Conservation (phyloP, 2,888 invertebrate genomes). For the Molorchus minor region DNA sequence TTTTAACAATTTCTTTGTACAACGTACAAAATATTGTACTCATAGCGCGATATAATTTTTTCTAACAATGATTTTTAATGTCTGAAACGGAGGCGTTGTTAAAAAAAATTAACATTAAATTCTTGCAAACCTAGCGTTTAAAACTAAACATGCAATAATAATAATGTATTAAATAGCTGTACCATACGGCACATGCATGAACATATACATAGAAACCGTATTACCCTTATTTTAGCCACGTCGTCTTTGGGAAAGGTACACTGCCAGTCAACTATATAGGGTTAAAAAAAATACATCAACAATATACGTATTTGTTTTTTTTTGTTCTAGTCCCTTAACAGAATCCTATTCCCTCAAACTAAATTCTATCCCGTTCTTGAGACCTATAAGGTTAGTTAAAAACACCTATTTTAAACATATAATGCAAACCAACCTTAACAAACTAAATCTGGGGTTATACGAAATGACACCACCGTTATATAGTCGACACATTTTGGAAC, state of each 20-base stretch:
- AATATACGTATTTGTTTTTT: not conserved
- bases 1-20: not conserved
- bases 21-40: not conserved
- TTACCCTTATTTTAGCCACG: constrained; percentile 1
- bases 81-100: constrained; percentile 27
- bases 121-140: constrained; percentile 25
- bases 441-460: too few relatives aligned
- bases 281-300: too few relatives aligned
- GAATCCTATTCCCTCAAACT: not conserved
- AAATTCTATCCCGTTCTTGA: not conserved
- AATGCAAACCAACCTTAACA: not conserved
- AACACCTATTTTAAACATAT: not conserved
- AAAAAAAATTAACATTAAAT: constrained; percentile 25
- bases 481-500: too few relatives aligned
- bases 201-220: constrained; percentile 1
- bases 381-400: constrained; percentile 1
- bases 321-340: not conserved
- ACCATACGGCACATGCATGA: constrained; percentile 22
- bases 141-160: constrained; percentile 28
- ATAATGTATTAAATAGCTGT: constrained; percentile 26
- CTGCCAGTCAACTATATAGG: not conserved
- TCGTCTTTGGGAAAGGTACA: not conserved
- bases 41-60: constrained; percentile 8
- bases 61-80: too few relatives aligned
- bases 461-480: too few relatives aligned